Evolutionary conservation across 2,888 invertebrate genomes (phyloP).

Genomic region (Andrena bicolor): DNA sequence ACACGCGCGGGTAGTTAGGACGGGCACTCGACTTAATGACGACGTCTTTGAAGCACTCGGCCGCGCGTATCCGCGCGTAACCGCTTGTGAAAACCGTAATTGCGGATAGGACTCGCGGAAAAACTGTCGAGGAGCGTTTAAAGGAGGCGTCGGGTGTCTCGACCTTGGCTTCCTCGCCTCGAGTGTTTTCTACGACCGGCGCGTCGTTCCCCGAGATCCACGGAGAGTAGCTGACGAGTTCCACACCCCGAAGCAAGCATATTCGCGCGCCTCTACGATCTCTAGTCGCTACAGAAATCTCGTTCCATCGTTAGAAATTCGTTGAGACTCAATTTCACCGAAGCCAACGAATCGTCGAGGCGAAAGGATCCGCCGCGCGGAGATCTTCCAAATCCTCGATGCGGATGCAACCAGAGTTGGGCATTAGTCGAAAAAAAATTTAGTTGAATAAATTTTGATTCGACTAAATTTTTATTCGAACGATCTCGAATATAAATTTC

Average conservation of each 20-base stretch:
- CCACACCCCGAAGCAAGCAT: no score
- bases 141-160: constrained; percentile 15
- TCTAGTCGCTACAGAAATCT: no score
- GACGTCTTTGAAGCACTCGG: constrained; percentile 47
- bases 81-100: constrained; percentile 53
- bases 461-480: no score
- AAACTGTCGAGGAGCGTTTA: constrained; percentile 45
- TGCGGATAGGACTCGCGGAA: constrained; percentile 39
- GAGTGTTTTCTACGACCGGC: constrained; percentile 28
- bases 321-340: no score
- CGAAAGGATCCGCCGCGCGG: neutral
- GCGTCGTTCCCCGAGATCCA: constrained; percentile 22
- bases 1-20: constrained; percentile 38
- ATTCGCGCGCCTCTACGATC: no score
- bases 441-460: no score
- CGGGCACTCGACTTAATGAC: constrained; percentile 60
- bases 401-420: neutral
- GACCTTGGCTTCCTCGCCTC: constrained; percentile 11
- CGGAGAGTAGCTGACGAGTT: no score
- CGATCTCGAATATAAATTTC: no score
- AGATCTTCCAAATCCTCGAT: neutral
- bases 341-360: neutral
- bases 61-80: constrained; percentile 35
- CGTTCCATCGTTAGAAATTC: no score
- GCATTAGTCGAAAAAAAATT: no score